phyloP scores from a whole-genome alignment of 2,888 invertebrate species.

The Callyntrura sp. region DNA sequence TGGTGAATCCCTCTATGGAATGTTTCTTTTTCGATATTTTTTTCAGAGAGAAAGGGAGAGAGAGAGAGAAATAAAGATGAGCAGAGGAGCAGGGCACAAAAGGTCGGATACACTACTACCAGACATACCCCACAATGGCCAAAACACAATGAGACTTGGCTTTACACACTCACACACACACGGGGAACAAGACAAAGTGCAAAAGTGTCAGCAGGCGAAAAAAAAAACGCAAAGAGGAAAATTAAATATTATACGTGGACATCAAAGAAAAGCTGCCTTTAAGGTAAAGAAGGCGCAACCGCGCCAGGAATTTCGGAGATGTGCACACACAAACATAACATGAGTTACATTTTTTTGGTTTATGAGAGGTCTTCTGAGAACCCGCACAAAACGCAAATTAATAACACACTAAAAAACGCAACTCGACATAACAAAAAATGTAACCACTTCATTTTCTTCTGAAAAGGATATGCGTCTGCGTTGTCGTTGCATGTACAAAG shows the following conservation, averaged over 20 bases:
- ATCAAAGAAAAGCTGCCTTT: slow-evolving; percentile 41
- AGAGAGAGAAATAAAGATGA: no score
- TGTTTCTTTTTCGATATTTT: no score
- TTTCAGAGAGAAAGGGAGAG: no score
- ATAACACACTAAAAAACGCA: slow-evolving; percentile 15
- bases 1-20: no score
- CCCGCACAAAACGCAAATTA: slow-evolving; percentile 48
- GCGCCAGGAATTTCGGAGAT: no score
- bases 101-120: slow-evolving; percentile 30
- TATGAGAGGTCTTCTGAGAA: slow-evolving; percentile 43
- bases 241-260: slow-evolving; percentile 39
- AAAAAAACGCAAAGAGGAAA: background rate
- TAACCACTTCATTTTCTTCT: slow-evolving; percentile 50
- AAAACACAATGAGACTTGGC: no score
- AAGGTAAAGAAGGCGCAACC: no score
- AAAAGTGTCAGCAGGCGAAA: slow-evolving; percentile 60
- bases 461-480: slow-evolving; percentile 33
- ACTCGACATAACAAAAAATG: background rate
- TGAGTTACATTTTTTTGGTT: slow-evolving; percentile 9
- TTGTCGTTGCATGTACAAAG: no score
- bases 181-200: slow-evolving; percentile 29
- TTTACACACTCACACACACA: no score
- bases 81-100: slow-evolving; percentile 9
- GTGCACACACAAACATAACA: no score
- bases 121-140: no score